Conservation (phyloP, 2,888 invertebrate genomes). For the Onthophagus sagittarius region DNA sequence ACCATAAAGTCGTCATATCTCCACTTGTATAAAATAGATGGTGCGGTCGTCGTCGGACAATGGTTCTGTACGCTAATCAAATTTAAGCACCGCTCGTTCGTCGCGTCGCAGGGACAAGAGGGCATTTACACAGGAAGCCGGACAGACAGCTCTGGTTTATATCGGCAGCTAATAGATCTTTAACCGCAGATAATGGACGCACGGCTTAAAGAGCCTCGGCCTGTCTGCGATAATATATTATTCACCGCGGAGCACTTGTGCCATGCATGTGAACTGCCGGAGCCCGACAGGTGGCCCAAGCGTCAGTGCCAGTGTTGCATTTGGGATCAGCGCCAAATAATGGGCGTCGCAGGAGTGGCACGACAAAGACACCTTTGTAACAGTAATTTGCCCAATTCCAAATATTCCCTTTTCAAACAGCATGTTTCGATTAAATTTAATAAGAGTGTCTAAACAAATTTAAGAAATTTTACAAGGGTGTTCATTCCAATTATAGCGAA, state of each 20-base stretch:
- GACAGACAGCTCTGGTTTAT: background rate
- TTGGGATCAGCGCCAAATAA: background rate
- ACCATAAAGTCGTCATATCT: background rate
- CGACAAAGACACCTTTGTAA: background rate
- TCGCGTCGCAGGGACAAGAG: background rate
- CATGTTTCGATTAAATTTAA: background rate
- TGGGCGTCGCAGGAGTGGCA: background rate
- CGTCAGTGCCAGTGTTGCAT: background rate
- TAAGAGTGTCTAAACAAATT: background rate
- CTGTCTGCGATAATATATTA: background rate
- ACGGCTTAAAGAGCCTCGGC: background rate
- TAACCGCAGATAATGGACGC: conserved; percentile 6
- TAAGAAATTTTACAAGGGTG: background rate
- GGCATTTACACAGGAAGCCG: conserved; percentile 2
- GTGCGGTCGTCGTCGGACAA: background rate
- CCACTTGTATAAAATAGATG: background rate
- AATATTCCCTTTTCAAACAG: background rate
- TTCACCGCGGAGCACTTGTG: background rate
- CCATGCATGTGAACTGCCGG: background rate
- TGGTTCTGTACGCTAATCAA: background rate
- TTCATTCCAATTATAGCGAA: background rate
- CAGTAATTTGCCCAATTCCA: background rate
- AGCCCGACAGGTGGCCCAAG: background rate
- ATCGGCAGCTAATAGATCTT: conserved; percentile 9
- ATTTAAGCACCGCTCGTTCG: background rate